Conservation (phyloP, 1,140 invertebrate genomes). For the Meloidogyne floridensis region DNA sequence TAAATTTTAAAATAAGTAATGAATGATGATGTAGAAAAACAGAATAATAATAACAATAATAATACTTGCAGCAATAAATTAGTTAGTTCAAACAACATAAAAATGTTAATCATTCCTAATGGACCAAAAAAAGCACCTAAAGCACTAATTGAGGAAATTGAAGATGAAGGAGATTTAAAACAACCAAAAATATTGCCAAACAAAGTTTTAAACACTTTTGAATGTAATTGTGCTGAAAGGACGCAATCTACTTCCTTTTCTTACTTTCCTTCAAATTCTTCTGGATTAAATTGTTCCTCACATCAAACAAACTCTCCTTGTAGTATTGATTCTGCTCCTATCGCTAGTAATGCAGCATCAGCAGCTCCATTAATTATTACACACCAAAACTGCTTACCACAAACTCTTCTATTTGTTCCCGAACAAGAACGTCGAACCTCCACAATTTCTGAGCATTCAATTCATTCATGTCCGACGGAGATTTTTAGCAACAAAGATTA, state of each 20-base stretch:
- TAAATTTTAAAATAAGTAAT: constrained; percentile 1
- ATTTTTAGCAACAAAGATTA: constrained; percentile 24
- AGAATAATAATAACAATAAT: neutral
- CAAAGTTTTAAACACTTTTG: neutral
- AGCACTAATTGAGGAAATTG: neutral
- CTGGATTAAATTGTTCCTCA: neutral
- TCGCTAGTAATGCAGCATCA: neutral
- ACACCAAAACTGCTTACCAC: constrained; percentile 36
- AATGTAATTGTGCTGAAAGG: neutral
- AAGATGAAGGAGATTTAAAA: neutral
- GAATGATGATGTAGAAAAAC: neutral
- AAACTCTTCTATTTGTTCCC: constrained; percentile 60
- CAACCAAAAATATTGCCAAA: neutral
- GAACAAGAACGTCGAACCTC: constrained; percentile 53
- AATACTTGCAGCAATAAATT: neutral
- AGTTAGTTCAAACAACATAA: neutral
- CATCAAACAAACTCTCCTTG: neutral
- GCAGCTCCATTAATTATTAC: neutral
- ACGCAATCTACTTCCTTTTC: neutral
- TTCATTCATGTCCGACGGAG: constrained; percentile 59
- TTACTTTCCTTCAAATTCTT: neutral
- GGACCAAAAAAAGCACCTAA: neutral
- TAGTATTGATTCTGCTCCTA: neutral
- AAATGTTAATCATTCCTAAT: constrained; percentile 4
- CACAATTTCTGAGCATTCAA: constrained; percentile 55